Evolutionary conservation across 1,140 invertebrate species (phyloP).

Genomic region (Varroa destructor): DNA sequence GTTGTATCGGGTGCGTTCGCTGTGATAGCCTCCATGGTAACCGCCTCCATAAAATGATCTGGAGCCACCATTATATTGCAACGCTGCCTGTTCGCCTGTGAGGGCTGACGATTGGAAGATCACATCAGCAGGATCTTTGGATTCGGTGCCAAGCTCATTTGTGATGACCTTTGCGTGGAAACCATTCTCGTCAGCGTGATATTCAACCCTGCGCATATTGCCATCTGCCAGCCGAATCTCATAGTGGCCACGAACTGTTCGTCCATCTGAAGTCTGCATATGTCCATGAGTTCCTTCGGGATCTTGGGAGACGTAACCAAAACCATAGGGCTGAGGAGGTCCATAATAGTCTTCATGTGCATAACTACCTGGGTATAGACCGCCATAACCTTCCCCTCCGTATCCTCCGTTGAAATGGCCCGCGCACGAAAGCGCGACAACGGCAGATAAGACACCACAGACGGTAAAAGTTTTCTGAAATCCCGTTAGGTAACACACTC

Average conservation of each 20-base stretch:
- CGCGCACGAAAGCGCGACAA: no score
- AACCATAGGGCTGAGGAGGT: background rate
- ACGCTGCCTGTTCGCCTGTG: slow-evolving; percentile 16
- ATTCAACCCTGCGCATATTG: slow-evolving; percentile 35
- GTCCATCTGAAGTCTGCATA: slow-evolving; percentile 52
- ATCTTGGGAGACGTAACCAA: slow-evolving; percentile 17
- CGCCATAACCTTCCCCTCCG: background rate
- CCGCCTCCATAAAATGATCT: background rate
- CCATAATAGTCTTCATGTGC: background rate
- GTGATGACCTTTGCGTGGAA: slow-evolving; percentile 39
- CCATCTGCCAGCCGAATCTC: slow-evolving; percentile 56
- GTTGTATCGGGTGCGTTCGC: no score
- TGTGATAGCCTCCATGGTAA: no score
- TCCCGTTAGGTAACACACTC: no score
- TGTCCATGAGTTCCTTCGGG: slow-evolving; percentile 17
- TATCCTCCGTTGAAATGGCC: no score
- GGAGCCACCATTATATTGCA: background rate
- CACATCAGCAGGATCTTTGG: slow-evolving; percentile 30
- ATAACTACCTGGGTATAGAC: background rate
- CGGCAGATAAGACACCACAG: no score
- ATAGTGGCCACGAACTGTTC: slow-evolving; percentile 56
- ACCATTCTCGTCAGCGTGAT: slow-evolving; percentile 35
- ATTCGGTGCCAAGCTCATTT: slow-evolving; percentile 33
- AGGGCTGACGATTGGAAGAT: slow-evolving; percentile 28
- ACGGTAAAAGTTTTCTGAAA: no score